Conservation (phyloP, 2,113 vertebrate genomes). For the Neomonachus schauinslandi region DNA sequence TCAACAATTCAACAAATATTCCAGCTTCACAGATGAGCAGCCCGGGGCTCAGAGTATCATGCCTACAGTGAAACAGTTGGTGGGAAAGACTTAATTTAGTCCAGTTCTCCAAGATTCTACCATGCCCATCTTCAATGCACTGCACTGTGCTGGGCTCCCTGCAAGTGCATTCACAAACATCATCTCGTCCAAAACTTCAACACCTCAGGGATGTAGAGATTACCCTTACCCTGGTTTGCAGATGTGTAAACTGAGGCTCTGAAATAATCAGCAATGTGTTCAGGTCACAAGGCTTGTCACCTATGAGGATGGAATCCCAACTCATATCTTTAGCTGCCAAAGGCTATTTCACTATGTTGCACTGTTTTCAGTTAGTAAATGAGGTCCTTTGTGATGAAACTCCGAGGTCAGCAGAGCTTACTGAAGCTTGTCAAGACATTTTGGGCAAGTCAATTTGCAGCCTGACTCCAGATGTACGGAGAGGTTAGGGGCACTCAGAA, state of each 20-base stretch:
- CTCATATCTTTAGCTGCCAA: not conserved
- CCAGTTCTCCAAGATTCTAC: not conserved
- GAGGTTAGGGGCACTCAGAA: not conserved
- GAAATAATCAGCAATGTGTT: not conserved
- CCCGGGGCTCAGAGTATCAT: too few species aligned
- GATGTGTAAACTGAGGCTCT: not conserved
- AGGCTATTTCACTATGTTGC: not conserved
- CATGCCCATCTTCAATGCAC: rapidly evolving
- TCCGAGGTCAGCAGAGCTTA: not conserved
- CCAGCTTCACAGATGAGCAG: not conserved
- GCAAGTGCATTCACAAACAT: too few species aligned
- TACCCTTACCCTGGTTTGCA: not conserved
- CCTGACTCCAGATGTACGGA: too few species aligned
- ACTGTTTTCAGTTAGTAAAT: not conserved
- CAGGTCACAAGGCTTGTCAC: not conserved
- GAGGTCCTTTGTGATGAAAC: not conserved
- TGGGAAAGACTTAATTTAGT: not conserved
- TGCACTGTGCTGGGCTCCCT: not conserved
- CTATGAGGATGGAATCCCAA: not conserved
- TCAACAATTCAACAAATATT: not conserved
- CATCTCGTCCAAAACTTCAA: not conserved
- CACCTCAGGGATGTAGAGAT: too few species aligned
- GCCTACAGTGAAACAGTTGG: rapidly evolving
- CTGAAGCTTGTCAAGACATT: too few species aligned
- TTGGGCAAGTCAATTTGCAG: not conserved